These are phyloP conservation scores for Cyanoliseus patagonus DNA, from an alignment of 2,113 vertebrate genomes.

Conservation along the genomic window DNA sequence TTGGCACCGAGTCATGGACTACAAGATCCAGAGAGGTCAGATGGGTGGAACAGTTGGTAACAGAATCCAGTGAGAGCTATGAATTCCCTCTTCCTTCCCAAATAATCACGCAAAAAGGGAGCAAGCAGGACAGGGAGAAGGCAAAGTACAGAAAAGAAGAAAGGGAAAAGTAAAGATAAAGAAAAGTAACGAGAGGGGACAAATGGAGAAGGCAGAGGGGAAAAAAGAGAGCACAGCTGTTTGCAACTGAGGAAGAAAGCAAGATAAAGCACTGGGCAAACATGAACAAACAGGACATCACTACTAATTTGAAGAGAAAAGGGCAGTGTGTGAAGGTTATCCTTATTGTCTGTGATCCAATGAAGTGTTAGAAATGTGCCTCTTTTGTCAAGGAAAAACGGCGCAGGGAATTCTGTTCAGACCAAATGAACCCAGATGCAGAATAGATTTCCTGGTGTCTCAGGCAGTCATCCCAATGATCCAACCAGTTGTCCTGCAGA, in stretches of 20 bases:
- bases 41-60: slow-evolving; percentile 57
- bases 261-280: slow-evolving; percentile 33
- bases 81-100: slow-evolving; percentile 18
- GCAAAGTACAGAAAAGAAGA: not conserved
- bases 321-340: slow-evolving; percentile 34
- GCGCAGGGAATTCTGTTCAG: not conserved
- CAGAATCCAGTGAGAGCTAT: slow-evolving; percentile 38
- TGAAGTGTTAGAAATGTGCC: slow-evolving; percentile 32
- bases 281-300: slow-evolving; percentile 19
- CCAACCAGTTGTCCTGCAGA: not conserved
- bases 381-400: slow-evolving; percentile 29
- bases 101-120: slow-evolving; percentile 1
- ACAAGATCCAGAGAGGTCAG: slow-evolving; percentile 48
- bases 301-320: slow-evolving; percentile 50
- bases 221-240: not conserved
- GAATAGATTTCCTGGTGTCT: not conserved
- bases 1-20: not conserved
- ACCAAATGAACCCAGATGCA: slow-evolving; percentile 1
- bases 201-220: not conserved
- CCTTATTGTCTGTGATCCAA: slow-evolving; percentile 23
- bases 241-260: not conserved
- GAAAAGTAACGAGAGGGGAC: not conserved
- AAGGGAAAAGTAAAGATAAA: not conserved
- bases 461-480: not conserved
- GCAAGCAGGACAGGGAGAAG: not conserved